A percentile compares a stretch with the other conserved stretches of the same genome.
phyloP scores from a whole-genome alignment of 2,797 vertebrate species.

The Xenentodon cancila region DNA sequence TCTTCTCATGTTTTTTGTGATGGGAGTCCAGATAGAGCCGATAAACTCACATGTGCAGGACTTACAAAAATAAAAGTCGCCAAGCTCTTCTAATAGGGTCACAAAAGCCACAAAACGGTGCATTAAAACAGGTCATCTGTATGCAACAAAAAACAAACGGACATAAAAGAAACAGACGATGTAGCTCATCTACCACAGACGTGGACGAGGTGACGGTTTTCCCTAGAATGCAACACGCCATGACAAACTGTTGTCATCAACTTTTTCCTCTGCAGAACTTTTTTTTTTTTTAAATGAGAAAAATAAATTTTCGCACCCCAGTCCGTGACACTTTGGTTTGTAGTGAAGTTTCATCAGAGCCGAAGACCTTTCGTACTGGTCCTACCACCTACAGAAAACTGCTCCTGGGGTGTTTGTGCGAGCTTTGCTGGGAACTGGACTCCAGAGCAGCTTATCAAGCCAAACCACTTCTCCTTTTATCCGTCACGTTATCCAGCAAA shows the following conservation, averaged over 20 bases:
- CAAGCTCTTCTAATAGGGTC: too few relatives aligned
- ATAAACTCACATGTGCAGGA: too few relatives aligned
- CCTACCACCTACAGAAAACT: conserved; percentile 19
- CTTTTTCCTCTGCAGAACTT: background rate
- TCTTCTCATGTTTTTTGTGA: too few relatives aligned
- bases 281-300: background rate
- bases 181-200: too few relatives aligned
- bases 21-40: too few relatives aligned
- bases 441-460: conserved; percentile 47
- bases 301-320: background rate
- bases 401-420: conserved; percentile 14
- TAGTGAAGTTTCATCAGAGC: conserved; percentile 11
- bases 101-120: too few relatives aligned
- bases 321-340: conserved; percentile 13
- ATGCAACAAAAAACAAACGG: too few relatives aligned
- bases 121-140: too few relatives aligned
- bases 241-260: background rate
- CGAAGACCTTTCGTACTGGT: background rate
- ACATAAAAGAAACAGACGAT: too few relatives aligned
- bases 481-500: conserved; percentile 59
- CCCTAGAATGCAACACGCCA: too few relatives aligned
- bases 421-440: conserved; percentile 42
- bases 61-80: too few relatives aligned
- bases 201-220: too few relatives aligned
- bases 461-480: conserved; percentile 46